A percentile compares a stretch with the other conserved stretches of the same genome.
Conservation (phyloP, 2,888 invertebrate genomes). For the Epirrhoe tristata region DNA sequence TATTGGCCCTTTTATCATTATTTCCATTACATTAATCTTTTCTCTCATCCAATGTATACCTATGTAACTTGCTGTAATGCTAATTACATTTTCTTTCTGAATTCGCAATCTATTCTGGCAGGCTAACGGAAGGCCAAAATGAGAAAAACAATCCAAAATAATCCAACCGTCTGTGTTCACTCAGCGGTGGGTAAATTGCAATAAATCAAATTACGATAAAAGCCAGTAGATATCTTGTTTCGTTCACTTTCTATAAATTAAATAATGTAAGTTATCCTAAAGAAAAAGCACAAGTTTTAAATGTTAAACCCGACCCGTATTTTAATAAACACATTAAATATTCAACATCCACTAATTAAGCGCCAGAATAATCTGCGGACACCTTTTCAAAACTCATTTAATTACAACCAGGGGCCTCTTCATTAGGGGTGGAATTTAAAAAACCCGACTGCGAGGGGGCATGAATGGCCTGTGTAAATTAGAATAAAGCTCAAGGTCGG, state of each 20-base stretch:
- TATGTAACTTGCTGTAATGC: neutral
- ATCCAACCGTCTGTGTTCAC: constrained; percentile 14
- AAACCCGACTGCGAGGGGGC: constrained; percentile 45
- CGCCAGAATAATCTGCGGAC: constrained; percentile 50
- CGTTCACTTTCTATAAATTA: constrained; percentile 2
- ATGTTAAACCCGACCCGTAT: constrained; percentile 21
- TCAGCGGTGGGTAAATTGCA: constrained; percentile 21
- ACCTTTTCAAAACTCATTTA: constrained; percentile 56
- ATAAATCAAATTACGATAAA: constrained; percentile 7
- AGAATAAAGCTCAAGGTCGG: constrained; percentile 64
- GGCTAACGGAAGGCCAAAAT: neutral
- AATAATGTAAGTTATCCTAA: neutral
- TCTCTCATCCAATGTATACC: neutral
- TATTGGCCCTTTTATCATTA: too few species aligned
- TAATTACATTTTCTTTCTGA: neutral
- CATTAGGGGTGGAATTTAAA: constrained; percentile 59
- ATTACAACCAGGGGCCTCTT: constrained; percentile 55
- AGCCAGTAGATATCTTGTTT: neutral
- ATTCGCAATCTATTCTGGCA: neutral
- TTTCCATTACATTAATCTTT: too few species aligned
- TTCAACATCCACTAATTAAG: constrained; percentile 57
- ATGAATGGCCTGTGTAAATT: constrained; percentile 50
- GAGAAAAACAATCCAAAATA: constrained; percentile 14
- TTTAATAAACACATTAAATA: constrained; percentile 52
- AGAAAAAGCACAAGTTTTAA: constrained; percentile 13